Evolutionary conservation across 2,888 invertebrate genomes (phyloP).

Genomic region (Netelia virgata): DNA sequence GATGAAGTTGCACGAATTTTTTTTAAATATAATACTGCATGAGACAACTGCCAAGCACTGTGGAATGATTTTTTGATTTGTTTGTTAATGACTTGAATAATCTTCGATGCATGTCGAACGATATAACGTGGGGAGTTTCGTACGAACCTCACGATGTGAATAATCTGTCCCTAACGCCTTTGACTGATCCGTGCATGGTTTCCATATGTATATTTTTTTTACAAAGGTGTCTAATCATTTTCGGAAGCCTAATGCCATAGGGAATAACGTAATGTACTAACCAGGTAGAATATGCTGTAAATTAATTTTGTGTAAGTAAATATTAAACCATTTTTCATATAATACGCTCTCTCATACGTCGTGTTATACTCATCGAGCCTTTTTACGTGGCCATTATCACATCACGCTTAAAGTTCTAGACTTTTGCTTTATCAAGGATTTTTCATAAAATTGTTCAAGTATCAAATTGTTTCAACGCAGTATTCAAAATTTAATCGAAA

Average conservation of each 20-base stretch:
- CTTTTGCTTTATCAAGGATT: neutral
- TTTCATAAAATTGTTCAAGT: slow-evolving; percentile 4
- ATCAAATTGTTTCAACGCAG: slow-evolving; percentile 12
- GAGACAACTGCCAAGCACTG: slow-evolving; percentile 22
- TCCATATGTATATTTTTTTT: neutral
- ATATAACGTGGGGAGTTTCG: neutral
- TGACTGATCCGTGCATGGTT: slow-evolving; percentile 14
- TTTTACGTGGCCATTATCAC: slow-evolving; percentile 6
- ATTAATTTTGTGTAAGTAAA: slow-evolving; percentile 48
- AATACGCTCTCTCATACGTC: neutral
- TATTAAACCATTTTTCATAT: neutral
- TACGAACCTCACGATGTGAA: slow-evolving; percentile 37
- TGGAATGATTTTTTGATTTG: neutral
- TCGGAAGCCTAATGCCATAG: slow-evolving; percentile 28
- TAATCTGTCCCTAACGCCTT: slow-evolving; percentile 5
- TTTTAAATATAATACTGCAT: slow-evolving; percentile 24
- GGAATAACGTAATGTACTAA: slow-evolving; percentile 51
- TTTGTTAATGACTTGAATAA: neutral
- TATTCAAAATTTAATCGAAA: slow-evolving; percentile 19
- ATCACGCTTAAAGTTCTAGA: slow-evolving; percentile 33
- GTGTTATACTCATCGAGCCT: slow-evolving; percentile 32
- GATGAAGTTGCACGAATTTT: slow-evolving; percentile 54
- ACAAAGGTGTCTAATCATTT: neutral
- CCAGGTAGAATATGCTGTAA: slow-evolving; percentile 47
- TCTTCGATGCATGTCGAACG: slow-evolving; percentile 17